phyloP scores from a whole-genome alignment of 2,888 invertebrate species.

The Microdon myrmicae region DNA sequence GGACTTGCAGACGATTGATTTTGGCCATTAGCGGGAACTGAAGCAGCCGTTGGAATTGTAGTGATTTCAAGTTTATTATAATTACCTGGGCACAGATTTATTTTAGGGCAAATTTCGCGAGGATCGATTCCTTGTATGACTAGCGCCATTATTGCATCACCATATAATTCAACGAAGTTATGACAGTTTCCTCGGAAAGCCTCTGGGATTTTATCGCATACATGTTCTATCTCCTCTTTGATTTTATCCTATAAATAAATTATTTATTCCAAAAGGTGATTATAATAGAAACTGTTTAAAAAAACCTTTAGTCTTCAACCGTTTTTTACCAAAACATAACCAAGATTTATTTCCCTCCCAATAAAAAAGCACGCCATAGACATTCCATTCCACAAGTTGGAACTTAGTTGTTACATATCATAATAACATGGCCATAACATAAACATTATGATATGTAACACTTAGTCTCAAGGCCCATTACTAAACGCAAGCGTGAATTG shows the following conservation, averaged over 20 bases:
- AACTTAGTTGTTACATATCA: too few species aligned
- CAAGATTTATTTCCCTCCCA: too few species aligned
- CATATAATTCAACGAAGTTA: constrained; percentile 81
- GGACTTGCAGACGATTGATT: constrained; percentile 69
- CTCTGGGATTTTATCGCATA: constrained; percentile 76
- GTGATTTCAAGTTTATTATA: constrained; percentile 67
- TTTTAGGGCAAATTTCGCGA: constrained; percentile 72
- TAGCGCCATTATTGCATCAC: constrained; percentile 81
- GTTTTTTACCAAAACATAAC: too few species aligned
- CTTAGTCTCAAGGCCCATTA: too few species aligned
- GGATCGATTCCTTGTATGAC: constrained; percentile 73
- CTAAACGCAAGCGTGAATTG: too few species aligned
- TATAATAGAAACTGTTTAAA: not conserved
- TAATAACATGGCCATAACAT: too few species aligned
- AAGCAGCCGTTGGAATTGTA: constrained; percentile 57
- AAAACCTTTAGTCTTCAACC: not conserved
- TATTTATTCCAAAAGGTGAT: not conserved
- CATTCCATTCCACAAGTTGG: too few species aligned
- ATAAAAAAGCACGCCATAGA: too few species aligned
- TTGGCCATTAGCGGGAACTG: constrained; percentile 16
- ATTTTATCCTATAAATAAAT: constrained; percentile 72
- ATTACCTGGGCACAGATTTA: constrained; percentile 75
- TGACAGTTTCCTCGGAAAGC: constrained; percentile 74
- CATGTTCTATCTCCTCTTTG: constrained; percentile 73
- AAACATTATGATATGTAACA: too few species aligned